Evolutionary conservation across 2,888 invertebrate genomes (phyloP).

Genomic region (Limnephilus marmoratus): DNA sequence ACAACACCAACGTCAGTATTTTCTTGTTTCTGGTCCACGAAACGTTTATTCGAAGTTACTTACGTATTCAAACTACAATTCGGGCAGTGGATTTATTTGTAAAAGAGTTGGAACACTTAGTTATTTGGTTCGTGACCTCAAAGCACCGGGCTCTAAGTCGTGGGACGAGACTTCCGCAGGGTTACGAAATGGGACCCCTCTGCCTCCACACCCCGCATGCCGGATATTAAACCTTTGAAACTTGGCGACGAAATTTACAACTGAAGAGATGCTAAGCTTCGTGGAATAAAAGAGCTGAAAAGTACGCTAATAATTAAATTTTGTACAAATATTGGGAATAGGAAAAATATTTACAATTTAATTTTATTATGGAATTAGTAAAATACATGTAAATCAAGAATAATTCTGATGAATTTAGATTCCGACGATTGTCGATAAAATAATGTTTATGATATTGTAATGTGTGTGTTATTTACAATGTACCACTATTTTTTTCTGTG

Average conservation of each 20-base stretch:
- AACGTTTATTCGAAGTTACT: not conserved
- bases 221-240: not conserved
- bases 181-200: not conserved
- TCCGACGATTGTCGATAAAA: too few relatives aligned
- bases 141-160: not conserved
- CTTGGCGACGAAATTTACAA: not conserved
- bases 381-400: not conserved
- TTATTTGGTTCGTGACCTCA: not conserved
- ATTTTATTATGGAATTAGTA: not conserved
- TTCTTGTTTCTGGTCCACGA: not conserved
- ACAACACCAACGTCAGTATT: not conserved
- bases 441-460: too few relatives aligned
- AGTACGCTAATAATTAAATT: not conserved
- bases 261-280: not conserved
- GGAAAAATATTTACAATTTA: not conserved
- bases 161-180: not conserved
- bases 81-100: not conserved
- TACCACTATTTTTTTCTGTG: too few relatives aligned
- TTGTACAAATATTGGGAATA: not conserved
- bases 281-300: not conserved
- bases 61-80: not conserved
- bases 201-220: not conserved
- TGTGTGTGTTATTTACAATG: too few relatives aligned
- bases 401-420: not conserved
- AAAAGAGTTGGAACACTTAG: not conserved